A percentile compares a stretch with the other conserved stretches of the same genome.
phyloP scores from a whole-genome alignment of 2,797 vertebrate species.

The Mycteria americana region DNA sequence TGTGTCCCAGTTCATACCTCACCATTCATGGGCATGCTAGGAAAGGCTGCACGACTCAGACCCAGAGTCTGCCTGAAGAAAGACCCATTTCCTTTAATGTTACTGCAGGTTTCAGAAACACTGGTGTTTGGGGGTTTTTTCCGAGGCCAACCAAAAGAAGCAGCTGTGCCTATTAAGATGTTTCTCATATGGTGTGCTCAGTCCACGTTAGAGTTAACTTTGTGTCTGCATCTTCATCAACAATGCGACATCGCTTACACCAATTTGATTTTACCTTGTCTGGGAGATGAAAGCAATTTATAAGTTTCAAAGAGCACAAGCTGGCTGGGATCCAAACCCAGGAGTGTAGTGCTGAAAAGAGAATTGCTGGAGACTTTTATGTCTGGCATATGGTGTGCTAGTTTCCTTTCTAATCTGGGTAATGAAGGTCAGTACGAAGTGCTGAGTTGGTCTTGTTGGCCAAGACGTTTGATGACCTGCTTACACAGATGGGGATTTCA shows the following conservation, averaged over 20 bases:
- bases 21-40: constrained; percentile 33
- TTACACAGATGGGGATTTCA: not conserved
- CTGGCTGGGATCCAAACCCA: constrained; percentile 63
- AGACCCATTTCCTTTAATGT: not conserved
- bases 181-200: constrained; percentile 9
- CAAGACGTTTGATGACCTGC: constrained; percentile 17
- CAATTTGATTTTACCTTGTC: constrained; percentile 69
- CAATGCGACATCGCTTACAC: constrained; percentile 43
- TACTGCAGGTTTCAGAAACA: not conserved
- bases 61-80: not conserved
- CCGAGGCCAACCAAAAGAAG: not conserved
- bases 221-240: constrained; percentile 55
- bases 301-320: constrained; percentile 64
- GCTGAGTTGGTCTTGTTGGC: constrained; percentile 51
- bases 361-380: constrained; percentile 53
- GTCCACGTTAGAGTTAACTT: constrained; percentile 38
- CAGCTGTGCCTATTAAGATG: constrained; percentile 30
- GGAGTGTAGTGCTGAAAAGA: constrained; percentile 38
- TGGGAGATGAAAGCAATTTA: constrained; percentile 69
- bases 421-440: constrained; percentile 53
- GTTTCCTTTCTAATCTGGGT: constrained; percentile 48
- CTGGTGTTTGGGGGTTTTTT: not conserved
- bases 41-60: not conserved
- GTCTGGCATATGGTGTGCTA: constrained; percentile 52
- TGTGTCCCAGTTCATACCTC: constrained; percentile 6